Evolutionary conservation across 2,888 invertebrate species (phyloP), one percentile per base, ranked within the genome.

Genomic region (Bedellia somnulentella): DNA sequence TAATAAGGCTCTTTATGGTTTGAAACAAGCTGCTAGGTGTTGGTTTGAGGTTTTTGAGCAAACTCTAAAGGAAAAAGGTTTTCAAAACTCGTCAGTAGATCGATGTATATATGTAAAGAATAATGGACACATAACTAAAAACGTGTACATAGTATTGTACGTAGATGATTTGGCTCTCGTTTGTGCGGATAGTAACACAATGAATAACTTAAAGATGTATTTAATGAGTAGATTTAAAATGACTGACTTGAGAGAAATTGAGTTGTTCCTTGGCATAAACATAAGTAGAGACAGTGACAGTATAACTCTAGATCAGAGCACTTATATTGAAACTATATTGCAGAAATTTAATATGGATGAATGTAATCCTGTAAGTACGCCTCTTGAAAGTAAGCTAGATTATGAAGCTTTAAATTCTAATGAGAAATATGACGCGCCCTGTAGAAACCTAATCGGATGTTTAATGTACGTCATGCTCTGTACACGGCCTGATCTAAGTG

Each of bases 401-500:
- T 39, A 36, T 34, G 32, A 31, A 18, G 35, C 18, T 18, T 18
- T 18, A 18, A 18, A 9, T 9, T 18, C 18, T 18, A 9, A 18
- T 18, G 9, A 9, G 5, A 18, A 18, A 18, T 18, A 9, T 18
- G 18, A 18, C 5, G 18, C 18, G 9, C 18, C 18, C 18, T 18
- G 18, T 18, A 18, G 9, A 18, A 18, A 18, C 9, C 18, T 18
- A 6, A 18, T 39, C 24, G 41, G 40, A 14, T 37, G 31, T 30
- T 30, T 42, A 14, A 36, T 12, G 27, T 12, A 35, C 28, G n/a
- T 27, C 5, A 29, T 31, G 29, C 27, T 29, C 6, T 11, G 29
- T 39, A 31, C 12, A 26, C 23, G 37, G 3, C 39, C 44, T 5
- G 43, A 48, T 35, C 33, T 48, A 29, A 37, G 46, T 37, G 27